These are phyloP conservation scores for Isoperla grammatica DNA, from an alignment of 2,888 invertebrate genomes.

Conservation along the genomic window DNA sequence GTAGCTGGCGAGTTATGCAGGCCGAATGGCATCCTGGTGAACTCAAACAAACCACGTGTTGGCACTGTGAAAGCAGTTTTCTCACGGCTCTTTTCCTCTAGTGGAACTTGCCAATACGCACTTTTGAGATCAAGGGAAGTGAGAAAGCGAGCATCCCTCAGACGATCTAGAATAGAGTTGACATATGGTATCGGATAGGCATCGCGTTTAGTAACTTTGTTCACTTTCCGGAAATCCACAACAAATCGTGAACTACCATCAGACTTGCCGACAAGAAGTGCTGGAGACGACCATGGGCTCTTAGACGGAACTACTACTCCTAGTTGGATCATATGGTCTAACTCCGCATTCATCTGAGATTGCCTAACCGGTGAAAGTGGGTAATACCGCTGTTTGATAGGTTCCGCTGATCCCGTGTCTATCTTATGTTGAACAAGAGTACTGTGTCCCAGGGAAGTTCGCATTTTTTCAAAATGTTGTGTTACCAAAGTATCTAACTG, in stretches of 20 bases:
- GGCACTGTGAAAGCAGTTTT: slow-evolving; percentile 38
- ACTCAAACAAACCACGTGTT: slow-evolving; percentile 35
- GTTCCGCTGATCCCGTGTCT: slow-evolving; percentile 1
- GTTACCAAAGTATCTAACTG: too few species aligned
- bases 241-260: slow-evolving; percentile 35
- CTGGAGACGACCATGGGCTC: slow-evolving; percentile 35
- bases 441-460: too few species aligned
- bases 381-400: slow-evolving; percentile 30
- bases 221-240: slow-evolving; percentile 37
- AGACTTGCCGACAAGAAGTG: slow-evolving; percentile 35
- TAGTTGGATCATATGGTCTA: slow-evolving; percentile 37
- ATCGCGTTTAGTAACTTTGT: slow-evolving; percentile 35
- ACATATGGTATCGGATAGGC: slow-evolving; percentile 38
- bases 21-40: slow-evolving; percentile 47
- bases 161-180: slow-evolving; percentile 34
- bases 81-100: slow-evolving; percentile 30
- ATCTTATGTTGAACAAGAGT: too few species aligned
- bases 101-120: slow-evolving; percentile 36
- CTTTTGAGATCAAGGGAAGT: slow-evolving; percentile 37
- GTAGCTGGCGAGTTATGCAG: slow-evolving; percentile 35
- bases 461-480: too few species aligned
- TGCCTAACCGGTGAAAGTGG: slow-evolving; percentile 28
- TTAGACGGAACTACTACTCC: slow-evolving; percentile 38
- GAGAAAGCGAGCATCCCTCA: slow-evolving; percentile 36
- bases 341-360: slow-evolving; percentile 30